Conservation (phyloP, 92 coral and sea anemone genomes). For the Virgularia gustaviana region DNA sequence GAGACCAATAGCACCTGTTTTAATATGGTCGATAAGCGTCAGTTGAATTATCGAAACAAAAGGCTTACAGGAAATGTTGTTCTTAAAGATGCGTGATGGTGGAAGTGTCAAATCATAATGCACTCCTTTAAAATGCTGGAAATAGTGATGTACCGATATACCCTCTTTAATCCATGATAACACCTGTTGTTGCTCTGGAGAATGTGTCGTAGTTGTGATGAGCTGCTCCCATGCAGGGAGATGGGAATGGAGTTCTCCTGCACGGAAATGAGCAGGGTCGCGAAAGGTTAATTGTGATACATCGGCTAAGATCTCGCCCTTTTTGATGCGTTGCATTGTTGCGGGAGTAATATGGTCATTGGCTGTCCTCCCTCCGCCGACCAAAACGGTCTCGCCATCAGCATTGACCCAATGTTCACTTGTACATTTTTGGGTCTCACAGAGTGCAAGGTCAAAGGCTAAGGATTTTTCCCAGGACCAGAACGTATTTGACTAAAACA, state of each 20-base stretch:
- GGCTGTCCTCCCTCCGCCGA: conserved; percentile 23
- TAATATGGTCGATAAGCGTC: too few relatives aligned
- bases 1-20: too few relatives aligned
- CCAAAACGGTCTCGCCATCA: neutral
- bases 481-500: neutral
- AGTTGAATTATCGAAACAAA: too few relatives aligned
- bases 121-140: conserved; percentile 25
- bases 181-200: conserved; percentile 14
- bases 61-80: conserved; percentile 19
- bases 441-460: neutral
- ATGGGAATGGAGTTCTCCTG: conserved; percentile 48
- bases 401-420: neutral
- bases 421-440: neutral
- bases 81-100: neutral
- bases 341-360: neutral
- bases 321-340: neutral
- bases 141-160: conserved; percentile 22
- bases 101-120: conserved; percentile 19
- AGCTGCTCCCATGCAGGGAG: conserved; percentile 15
- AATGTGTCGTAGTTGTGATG: neutral
- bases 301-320: conserved; percentile 26
- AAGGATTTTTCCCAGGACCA: neutral
- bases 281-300: conserved; percentile 20
- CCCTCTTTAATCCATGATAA: conserved; percentile 32
- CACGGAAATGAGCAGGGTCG: conserved; percentile 24